Evolutionary conservation across 2,888 invertebrate genomes (phyloP).

Genomic region (Spodoptera exigua): DNA sequence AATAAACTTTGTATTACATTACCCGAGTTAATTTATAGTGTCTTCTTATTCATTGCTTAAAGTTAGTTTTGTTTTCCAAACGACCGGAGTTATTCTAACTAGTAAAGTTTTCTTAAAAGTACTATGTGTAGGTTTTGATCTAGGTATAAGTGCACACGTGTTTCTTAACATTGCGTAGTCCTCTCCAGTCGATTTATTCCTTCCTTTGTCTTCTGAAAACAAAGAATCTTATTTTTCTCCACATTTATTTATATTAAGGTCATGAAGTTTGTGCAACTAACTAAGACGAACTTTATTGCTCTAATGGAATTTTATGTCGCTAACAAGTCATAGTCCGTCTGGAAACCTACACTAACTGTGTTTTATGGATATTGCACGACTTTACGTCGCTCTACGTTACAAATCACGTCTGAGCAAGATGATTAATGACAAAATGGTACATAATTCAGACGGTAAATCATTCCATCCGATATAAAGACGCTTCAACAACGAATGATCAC

Average conservation of each 20-base stretch:
- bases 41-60: conserved; percentile 84
- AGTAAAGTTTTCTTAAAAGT: conserved; percentile 62
- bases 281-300: conserved; percentile 29
- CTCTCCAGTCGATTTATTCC: conserved; percentile 16
- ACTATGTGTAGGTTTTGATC: conserved; percentile 47
- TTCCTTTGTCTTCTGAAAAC: conserved; percentile 3
- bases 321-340: conserved; percentile 23
- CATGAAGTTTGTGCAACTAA: conserved; percentile 38
- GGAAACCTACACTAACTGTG: conserved; percentile 28
- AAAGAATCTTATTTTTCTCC: conserved; percentile 43
- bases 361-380: conserved; percentile 50
- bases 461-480: conserved; percentile 32
- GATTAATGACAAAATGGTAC: conserved; percentile 58
- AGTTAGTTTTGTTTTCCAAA: conserved; percentile 79
- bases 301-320: conserved; percentile 50
- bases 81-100: conserved; percentile 71
- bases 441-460: conserved; percentile 38
- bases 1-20: conserved; percentile 88
- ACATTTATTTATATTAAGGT: conserved; percentile 52
- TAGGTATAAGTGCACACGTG: conserved; percentile 33
- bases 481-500: conserved; percentile 51
- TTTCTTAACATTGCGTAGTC: conserved; percentile 23
- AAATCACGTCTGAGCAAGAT: conserved; percentile 37
- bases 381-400: conserved; percentile 25
- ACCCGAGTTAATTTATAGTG: conserved; percentile 86